Evolutionary conservation across 2,888 invertebrate genomes (phyloP).

Genomic region (Oxyteleia sp.): DNA sequence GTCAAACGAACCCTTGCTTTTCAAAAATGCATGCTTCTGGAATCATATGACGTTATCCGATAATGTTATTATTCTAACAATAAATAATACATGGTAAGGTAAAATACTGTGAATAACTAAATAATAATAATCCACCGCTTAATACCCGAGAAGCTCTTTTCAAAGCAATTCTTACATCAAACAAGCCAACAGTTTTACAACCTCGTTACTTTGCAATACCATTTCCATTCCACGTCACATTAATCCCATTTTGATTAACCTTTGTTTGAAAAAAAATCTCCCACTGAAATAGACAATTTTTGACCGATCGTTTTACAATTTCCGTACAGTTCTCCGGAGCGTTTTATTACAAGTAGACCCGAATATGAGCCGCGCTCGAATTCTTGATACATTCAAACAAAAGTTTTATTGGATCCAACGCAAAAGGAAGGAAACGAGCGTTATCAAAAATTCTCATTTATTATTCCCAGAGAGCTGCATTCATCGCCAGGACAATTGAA

Average conservation of each 20-base stretch:
- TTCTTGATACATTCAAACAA: constrained; percentile 32
- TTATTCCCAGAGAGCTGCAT: constrained; percentile 14
- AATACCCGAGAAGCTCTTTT: no score
- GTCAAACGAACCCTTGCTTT: no score
- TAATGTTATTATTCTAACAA: no score
- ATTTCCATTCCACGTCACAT: not conserved
- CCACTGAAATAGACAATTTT: constrained; percentile 23
- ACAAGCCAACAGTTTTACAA: no score
- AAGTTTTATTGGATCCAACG: constrained; percentile 11
- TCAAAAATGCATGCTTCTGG: no score
- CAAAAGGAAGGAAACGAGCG: not conserved
- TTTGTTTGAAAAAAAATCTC: constrained; percentile 4
- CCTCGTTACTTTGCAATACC: not conserved
- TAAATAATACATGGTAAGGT: no score
- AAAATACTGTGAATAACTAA: no score
- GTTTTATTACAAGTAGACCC: constrained; percentile 35
- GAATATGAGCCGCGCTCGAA: constrained; percentile 21
- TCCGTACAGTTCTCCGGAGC: constrained; percentile 19
- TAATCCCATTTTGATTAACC: constrained; percentile 34
- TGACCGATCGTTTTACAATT: constrained; percentile 39
- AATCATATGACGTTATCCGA: no score
- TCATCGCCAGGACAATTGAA: constrained; percentile 32
- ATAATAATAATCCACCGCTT: no score
- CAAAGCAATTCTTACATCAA: not conserved
- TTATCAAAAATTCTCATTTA: constrained; percentile 22